Conservation (phyloP, 2,888 invertebrate genomes). For the Patella depressa region DNA sequence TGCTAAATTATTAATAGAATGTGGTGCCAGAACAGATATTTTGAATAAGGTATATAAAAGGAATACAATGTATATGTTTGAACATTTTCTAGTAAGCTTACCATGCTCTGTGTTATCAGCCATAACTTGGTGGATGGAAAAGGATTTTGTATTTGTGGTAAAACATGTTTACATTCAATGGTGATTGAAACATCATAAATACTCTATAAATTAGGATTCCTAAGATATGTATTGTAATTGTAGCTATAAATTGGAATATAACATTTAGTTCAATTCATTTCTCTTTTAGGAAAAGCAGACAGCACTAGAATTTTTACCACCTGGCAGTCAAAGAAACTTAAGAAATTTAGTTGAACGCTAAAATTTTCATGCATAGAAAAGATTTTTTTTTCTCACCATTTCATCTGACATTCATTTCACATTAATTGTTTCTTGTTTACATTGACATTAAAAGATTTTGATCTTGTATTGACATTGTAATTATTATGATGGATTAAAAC, state of each 20-base stretch:
- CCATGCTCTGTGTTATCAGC: not conserved
- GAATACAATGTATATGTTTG: not conserved
- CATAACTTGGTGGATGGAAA: not conserved
- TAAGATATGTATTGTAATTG: not conserved
- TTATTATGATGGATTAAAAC: no score
- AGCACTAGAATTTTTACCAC: slow-evolving; percentile 58
- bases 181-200: not conserved
- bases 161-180: no score
- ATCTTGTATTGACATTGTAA: no score
- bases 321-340: slow-evolving; percentile 42
- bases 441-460: no score
- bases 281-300: slow-evolving; percentile 61
- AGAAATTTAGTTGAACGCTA: slow-evolving; percentile 26
- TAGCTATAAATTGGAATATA: no score
- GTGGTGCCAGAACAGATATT: slow-evolving; percentile 59
- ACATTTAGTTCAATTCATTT: slow-evolving; percentile 8
- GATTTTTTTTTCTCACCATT: no score
- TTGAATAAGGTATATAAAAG: slow-evolving; percentile 56
- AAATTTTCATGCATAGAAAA: not conserved
- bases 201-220: not conserved
- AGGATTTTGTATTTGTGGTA: no score
- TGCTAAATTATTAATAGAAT: slow-evolving; percentile 58
- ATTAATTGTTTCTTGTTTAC: no score
- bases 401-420: no score
- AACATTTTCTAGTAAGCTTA: not conserved